Percentiles rank a stretch among this genome's conserved stretches.
phyloP scores from a whole-genome alignment of 2,113 vertebrate genomes.

The Columba livia region DNA sequence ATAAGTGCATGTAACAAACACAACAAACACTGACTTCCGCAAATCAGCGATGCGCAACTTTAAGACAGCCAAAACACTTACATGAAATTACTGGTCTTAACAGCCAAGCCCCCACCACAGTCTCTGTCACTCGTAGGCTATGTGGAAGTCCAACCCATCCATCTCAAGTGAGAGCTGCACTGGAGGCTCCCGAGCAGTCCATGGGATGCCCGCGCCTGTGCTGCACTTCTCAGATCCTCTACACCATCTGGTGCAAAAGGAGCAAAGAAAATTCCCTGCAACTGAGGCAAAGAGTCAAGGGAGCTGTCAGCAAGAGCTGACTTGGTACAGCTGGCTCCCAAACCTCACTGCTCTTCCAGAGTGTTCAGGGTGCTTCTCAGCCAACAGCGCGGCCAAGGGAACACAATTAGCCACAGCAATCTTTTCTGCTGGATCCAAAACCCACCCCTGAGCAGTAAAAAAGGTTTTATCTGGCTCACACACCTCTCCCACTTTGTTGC shows the following conservation, averaged over 20 bases:
- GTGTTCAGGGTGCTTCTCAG: background rate
- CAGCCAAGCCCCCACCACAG: background rate
- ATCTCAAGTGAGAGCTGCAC: background rate
- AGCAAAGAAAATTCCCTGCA: background rate
- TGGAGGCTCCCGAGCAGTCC: background rate
- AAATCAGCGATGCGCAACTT: background rate
- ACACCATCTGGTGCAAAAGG: background rate
- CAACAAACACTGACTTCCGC: background rate
- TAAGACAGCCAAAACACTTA: background rate
- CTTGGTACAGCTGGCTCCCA: background rate
- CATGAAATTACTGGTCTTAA: background rate
- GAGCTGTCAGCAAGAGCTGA: background rate
- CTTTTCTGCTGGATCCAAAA: background rate
- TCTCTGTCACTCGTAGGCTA: background rate
- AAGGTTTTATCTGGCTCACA: constrained; percentile 2
- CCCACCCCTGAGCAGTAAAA: background rate
- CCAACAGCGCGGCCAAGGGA: background rate
- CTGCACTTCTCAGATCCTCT: background rate
- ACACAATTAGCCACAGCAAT: background rate
- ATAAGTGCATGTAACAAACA: background rate
- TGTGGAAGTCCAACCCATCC: background rate
- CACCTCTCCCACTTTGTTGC: background rate
- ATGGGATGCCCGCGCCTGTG: background rate
- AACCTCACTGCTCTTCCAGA: background rate
- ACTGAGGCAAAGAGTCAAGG: background rate